Evolutionary conservation across 2,113 vertebrate species (phyloP).

Genomic region (Raja brachyura): DNA sequence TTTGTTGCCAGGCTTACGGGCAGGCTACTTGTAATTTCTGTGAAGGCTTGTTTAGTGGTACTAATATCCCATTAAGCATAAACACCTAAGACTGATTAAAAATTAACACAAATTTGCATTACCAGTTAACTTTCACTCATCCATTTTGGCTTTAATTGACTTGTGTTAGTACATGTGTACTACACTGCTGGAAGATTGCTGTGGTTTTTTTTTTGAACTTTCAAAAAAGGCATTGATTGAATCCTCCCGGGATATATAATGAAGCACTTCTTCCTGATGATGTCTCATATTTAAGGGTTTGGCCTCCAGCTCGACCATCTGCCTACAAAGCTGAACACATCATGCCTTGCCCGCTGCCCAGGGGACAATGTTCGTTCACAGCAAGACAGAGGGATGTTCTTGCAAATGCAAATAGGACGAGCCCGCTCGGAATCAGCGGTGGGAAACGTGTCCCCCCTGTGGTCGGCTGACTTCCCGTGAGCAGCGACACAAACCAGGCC

Average conservation of each 20-base stretch:
- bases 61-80: background rate
- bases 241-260: background rate
- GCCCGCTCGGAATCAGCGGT: background rate
- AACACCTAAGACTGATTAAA: background rate
- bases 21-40: no score
- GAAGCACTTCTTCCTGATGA: constrained; percentile 29
- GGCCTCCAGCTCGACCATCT: constrained; percentile 6
- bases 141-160: background rate
- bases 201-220: background rate
- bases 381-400: background rate
- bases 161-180: background rate
- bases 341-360: background rate
- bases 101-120: background rate
- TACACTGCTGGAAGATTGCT: background rate
- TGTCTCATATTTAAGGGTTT: constrained; percentile 10
- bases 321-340: constrained; percentile 5
- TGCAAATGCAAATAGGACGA: background rate
- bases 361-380: background rate
- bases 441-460: background rate
- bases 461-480: background rate
- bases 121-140: background rate
- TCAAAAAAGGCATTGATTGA: background rate
- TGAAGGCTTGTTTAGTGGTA: background rate
- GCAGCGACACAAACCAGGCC: background rate
- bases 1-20: no score